Base-by-base conservation (phyloP, 2,888 invertebrate genomes). In the Catocala fraxini region DNA sequence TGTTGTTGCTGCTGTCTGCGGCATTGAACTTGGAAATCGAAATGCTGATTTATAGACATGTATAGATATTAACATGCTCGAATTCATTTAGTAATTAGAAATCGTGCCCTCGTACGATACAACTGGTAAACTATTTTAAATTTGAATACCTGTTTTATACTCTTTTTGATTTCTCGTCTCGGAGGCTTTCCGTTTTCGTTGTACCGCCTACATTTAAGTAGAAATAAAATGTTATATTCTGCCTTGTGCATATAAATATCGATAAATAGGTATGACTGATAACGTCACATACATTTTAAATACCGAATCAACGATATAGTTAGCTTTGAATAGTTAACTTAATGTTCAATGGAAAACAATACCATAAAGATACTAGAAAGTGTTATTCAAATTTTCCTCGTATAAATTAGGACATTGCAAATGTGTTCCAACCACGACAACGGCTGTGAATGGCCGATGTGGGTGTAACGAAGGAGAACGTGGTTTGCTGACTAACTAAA, bases 21-120 rank as follows among this genome's bases (percentile, higher is more conserved):
- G 77, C 88, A 89, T 84, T 91, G 89, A 91, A 89, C 89, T 87
- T 86, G 76, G 69, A 77, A 79, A 74, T 68, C 33, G 51, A 63
- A 9, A 63, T 51, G 60, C 48, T 65, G 68, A 63, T 75, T 79
- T 79, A 81, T 76, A 77, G 73, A 80, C 79, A 71, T 57, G 68
- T 59, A 54, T 57, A 61, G 52, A 67, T 64, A 51, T 25, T 61
- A 63, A 70, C 52, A 68, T 43, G 66, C 63, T 70, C 56, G 51
- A 65, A 68, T 67, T 71, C 55, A 60, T 71, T 73, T 59, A 7
- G 13, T 65, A 67, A 69, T 70, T 71, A 74, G 64, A 75, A 75
- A 78, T 69, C 70, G 63, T 65, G 59, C 57, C 61, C 57, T 49
- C 25, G 25, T 49, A 49, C 6, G 47, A 49, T 47, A 55, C 9